Percentiles rank a stretch among this genome's conserved stretches.
These are phyloP conservation scores for Plutella xylostella DNA, from an alignment of 2,888 invertebrate species.

Conservation along the genomic window DNA sequence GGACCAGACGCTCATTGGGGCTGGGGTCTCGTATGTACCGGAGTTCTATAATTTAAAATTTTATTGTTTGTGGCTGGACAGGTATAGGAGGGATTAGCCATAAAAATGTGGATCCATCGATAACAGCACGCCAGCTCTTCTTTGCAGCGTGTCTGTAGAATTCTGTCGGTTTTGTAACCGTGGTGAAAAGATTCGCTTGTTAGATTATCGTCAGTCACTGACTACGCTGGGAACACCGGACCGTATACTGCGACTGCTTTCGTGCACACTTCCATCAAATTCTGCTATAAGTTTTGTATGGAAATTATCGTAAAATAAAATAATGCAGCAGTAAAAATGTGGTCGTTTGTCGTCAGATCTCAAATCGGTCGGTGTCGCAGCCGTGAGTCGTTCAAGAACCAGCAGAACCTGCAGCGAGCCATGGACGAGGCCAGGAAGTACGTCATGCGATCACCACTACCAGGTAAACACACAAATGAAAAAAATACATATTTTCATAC, in stretches of 20 bases:
- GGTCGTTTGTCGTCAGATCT: conserved; percentile 56
- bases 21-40: conserved; percentile 67
- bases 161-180: not conserved
- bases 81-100: too few relatives aligned
- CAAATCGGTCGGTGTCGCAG: conserved; percentile 85
- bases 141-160: not conserved
- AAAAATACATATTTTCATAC: too few relatives aligned
- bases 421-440: conserved; percentile 81
- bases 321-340: not conserved
- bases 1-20: conserved; percentile 76
- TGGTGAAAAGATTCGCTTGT: not conserved
- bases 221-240: not conserved
- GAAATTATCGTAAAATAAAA: not conserved
- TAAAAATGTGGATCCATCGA: too few relatives aligned
- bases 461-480: conserved; percentile 37
- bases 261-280: too few relatives aligned
- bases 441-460: conserved; percentile 49
- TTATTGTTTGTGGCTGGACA: too few relatives aligned
- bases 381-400: conserved; percentile 77
- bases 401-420: conserved; percentile 81
- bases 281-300: not conserved
- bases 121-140: too few relatives aligned
- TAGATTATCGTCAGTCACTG: not conserved
- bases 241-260: not conserved
- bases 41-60: too few relatives aligned